Conservation (phyloP, 2,888 invertebrate genomes). For the Clepsis dumicolana region DNA sequence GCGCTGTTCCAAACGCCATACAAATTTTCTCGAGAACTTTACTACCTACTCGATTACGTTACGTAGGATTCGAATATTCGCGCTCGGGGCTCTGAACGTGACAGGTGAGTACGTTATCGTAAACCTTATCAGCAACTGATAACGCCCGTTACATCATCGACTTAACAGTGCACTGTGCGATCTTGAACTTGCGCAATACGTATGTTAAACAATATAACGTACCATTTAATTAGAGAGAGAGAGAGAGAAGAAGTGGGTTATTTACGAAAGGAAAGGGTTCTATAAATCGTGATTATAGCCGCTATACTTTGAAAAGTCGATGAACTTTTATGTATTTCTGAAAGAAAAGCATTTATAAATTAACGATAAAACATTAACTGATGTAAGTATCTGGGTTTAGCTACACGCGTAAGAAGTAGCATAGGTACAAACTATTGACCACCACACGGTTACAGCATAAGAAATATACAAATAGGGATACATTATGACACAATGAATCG, state of each 20-base stretch:
- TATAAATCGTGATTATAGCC: not conserved
- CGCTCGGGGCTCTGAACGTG: slow-evolving; percentile 42
- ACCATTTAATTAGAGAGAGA: slow-evolving; percentile 3
- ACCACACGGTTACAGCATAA: too few relatives aligned
- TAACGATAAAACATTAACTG: too few relatives aligned
- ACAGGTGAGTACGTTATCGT: slow-evolving; percentile 48
- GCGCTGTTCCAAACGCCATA: too few relatives aligned
- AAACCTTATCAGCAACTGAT: slow-evolving; percentile 45
- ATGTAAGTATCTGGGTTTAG: too few relatives aligned
- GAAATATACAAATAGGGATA: too few relatives aligned
- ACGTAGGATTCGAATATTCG: slow-evolving; percentile 10
- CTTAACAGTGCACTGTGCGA: slow-evolving; percentile 34
- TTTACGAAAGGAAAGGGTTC: not conserved
- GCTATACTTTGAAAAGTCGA: not conserved
- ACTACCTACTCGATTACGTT: not conserved
- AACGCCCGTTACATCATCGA: slow-evolving; percentile 46
- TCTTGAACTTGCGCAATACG: slow-evolving; percentile 39
- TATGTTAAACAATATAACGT: slow-evolving; percentile 11
- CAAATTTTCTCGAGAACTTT: too few relatives aligned
- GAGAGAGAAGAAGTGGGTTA: slow-evolving; percentile 5
- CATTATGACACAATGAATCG: too few relatives aligned
- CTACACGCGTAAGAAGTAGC: too few relatives aligned
- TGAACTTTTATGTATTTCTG: not conserved
- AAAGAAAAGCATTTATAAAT: too few relatives aligned
- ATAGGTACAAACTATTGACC: too few relatives aligned